Percentiles rank a stretch among this genome's conserved stretches.
phyloP scores from a whole-genome alignment of 2,113 vertebrate species.

The Cranoglanis bouderius region DNA sequence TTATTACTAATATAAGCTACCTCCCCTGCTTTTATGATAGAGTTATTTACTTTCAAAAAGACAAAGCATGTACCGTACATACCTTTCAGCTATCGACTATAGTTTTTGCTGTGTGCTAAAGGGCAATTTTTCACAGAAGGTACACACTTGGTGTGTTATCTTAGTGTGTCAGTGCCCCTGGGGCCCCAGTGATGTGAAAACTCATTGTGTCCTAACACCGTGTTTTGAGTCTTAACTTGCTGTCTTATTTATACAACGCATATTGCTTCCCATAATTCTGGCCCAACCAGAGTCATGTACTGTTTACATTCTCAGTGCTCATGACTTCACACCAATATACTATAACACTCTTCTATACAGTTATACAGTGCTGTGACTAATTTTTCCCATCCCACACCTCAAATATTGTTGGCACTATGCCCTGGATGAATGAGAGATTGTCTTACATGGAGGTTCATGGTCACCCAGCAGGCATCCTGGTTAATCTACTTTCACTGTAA shows the following conservation, averaged over 20 bases:
- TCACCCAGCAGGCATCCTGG: constrained; percentile 30
- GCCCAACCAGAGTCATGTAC: not conserved
- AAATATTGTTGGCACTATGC: constrained; percentile 11
- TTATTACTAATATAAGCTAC: too few species aligned
- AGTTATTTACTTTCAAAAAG: too few species aligned
- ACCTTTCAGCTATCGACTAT: not conserved
- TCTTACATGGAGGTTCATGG: constrained; percentile 26
- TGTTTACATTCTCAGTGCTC: constrained; percentile 3
- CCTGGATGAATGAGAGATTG: constrained; percentile 30
- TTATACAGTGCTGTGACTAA: not conserved
- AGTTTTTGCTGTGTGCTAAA: not conserved
- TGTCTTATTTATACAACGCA: not conserved
- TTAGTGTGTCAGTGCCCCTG: not conserved
- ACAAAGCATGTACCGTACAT: not conserved
- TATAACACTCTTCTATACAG: not conserved
- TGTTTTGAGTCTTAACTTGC: not conserved
- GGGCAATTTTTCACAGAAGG: not conserved
- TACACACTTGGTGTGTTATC: not conserved
- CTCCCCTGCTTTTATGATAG: too few species aligned
- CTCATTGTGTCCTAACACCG: not conserved
- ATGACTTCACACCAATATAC: constrained; percentile 13
- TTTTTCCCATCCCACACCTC: not conserved
- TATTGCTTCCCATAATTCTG: not conserved
- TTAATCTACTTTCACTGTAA: constrained; percentile 45
- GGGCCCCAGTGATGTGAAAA: not conserved